phyloP scores from a whole-genome alignment of 2,888 invertebrate genomes.

The Heliconius hortense region DNA sequence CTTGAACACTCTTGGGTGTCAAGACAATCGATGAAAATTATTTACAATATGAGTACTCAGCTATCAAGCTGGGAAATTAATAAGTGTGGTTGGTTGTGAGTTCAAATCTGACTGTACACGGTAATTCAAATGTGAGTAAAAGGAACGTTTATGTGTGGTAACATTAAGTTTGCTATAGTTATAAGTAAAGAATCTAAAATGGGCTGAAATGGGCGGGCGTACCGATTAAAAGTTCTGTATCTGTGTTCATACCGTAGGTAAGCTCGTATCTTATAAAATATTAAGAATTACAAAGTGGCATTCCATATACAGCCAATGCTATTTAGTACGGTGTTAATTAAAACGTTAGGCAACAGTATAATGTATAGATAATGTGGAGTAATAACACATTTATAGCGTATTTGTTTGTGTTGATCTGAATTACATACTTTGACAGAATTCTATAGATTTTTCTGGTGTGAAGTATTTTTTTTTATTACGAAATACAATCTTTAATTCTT shows the following conservation, averaged over 20 bases:
- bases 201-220: neutral
- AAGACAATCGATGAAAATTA: neutral
- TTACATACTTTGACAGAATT: neutral
- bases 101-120: neutral
- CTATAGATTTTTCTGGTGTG: neutral
- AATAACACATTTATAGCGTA: neutral
- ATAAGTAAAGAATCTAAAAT: neutral
- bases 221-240: neutral
- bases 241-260: neutral
- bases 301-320: conserved; percentile 15
- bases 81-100: neutral
- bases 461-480: neutral
- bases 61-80: neutral
- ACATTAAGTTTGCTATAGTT: neutral
- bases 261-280: neutral
- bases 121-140: neutral
- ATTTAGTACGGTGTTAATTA: conserved; percentile 24
- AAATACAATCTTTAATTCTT: no score
- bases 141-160: neutral
- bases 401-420: neutral
- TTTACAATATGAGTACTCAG: neutral
- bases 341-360: conserved; percentile 12
- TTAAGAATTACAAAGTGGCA: neutral
- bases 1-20: neutral
- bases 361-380: neutral